Conservation (phyloP, 1,140 invertebrate genomes). For the Oryctes rhinoceros region DNA sequence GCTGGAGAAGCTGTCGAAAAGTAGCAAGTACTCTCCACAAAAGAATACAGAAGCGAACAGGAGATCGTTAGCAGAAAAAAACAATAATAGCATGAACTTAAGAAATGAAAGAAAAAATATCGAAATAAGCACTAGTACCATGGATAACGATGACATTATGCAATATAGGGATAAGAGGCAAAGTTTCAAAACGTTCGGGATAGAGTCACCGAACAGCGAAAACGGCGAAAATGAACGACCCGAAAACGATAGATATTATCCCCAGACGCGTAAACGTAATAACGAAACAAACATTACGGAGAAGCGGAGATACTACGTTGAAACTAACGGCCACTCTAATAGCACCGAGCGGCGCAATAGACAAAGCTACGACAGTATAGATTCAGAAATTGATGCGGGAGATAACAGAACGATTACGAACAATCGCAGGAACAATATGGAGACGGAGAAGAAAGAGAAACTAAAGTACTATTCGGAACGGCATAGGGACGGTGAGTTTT, state of each 20-base stretch:
- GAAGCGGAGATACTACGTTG: constrained; percentile 52
- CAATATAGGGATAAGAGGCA: constrained; percentile 50
- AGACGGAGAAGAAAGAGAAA: constrained; percentile 51
- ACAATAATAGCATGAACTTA: constrained; percentile 46
- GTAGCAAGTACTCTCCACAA: constrained; percentile 60
- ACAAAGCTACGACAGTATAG: constrained; percentile 58
- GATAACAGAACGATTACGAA: constrained; percentile 57
- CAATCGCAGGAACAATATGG: constrained; percentile 60
- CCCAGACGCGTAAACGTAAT: constrained; percentile 62
- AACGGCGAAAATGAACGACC: constrained; percentile 60
- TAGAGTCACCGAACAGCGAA: constrained; percentile 55
- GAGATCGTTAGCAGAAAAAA: constrained; percentile 47
- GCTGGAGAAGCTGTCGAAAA: constrained; percentile 63
- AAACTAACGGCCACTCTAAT: constrained; percentile 54
- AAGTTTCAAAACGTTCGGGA: constrained; percentile 58
- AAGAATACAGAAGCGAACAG: constrained; percentile 51
- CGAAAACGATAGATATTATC: constrained; percentile 62
- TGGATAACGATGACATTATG: constrained; percentile 50
- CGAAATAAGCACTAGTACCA: constrained; percentile 43
- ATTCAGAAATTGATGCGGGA: constrained; percentile 56
- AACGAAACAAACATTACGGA: constrained; percentile 62
- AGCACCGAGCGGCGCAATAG: constrained; percentile 61
- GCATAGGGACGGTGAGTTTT: constrained; percentile 66
- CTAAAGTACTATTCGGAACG: constrained; percentile 60
- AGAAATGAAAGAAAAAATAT: constrained; percentile 49